Conservation (phyloP, 2,797 vertebrate species). For the Cebuella pygmaea region DNA sequence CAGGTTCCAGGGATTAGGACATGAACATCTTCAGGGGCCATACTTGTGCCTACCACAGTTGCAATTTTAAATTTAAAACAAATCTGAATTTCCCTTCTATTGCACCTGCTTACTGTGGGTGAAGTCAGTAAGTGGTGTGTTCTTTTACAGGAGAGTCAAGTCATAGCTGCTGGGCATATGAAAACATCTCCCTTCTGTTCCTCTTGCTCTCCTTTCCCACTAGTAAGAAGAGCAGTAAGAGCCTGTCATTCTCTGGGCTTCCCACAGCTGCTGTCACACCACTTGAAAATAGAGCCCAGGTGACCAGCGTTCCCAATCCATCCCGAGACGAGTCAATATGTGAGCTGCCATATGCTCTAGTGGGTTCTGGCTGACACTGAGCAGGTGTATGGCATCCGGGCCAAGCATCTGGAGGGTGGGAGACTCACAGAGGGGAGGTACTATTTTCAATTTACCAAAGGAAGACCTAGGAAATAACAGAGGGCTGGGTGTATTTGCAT, state of each 20-base stretch:
- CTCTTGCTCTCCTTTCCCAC: constrained; percentile 69
- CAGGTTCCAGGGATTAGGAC: background rate
- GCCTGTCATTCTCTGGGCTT: constrained; percentile 83
- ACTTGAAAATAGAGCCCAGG: constrained; percentile 87
- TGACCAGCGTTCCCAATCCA: constrained; percentile 82
- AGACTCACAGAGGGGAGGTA: constrained; percentile 71
- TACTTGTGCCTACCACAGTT: background rate
- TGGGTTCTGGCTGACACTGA: constrained; percentile 84
- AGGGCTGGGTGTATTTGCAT: background rate
- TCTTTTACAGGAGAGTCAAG: constrained; percentile 52
- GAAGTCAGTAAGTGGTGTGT: constrained; percentile 3
- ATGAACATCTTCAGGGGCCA: background rate
- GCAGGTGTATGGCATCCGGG: constrained; percentile 85
- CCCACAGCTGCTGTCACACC: constrained; percentile 85
- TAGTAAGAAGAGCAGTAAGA: constrained; percentile 75
- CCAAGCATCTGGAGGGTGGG: constrained; percentile 83
- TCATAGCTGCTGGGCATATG: constrained; percentile 71
- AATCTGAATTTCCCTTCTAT: constrained; percentile 3
- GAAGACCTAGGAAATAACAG: constrained; percentile 51
- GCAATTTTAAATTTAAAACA: background rate
- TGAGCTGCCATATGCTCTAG: constrained; percentile 84
- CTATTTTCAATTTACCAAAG: constrained; percentile 69
- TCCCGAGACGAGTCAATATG: constrained; percentile 81
- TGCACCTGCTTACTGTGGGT: constrained; percentile 22
- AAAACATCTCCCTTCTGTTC: constrained; percentile 78